Base-by-base conservation (phyloP, 2,113 vertebrate species). In the Chloropsis cyanopogon region DNA sequence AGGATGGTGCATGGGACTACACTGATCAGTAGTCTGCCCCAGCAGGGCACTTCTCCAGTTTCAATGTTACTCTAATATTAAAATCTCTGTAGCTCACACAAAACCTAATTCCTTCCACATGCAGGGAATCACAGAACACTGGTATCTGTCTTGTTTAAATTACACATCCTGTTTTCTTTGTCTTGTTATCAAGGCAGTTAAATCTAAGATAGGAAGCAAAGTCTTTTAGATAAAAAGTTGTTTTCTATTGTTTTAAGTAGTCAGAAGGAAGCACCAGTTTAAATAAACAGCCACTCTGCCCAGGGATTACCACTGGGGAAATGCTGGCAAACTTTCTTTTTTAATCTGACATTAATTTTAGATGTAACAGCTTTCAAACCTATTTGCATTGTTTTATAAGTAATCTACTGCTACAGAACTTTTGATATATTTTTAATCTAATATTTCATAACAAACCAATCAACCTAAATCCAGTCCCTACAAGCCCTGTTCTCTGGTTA, bases 241-340 rank as follows among this genome's bases (percentile, higher is more conserved):
- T 79, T 88, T 93, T 47, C 95, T 92, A 95, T 94, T 96, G 93
- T 93, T 93, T 86, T 70, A 83, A 83, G 42, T 13, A 90, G 53
- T 61, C 75, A 92, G 54, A 86, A 93, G 96, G 93, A 95, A 96
- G 71, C 50, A 23, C 14, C 54, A 37, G 42, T 81, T 94, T 86
- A 92, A 35, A 53, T 26, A 93, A 90, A 86, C n/a, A 88, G 85
- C 42, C 50, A 49, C 50, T 39, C 12, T 79, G 63, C 53, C 37
- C 68, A 49, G 26, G 86, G 47, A 88, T 53, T 66, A 91, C 60
- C 33, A 29, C 26, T 11, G 7, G n/a, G 22, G n/a, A 95, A 96
- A 77, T 18, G 18, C 33, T 33, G n/a, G 26, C n/a, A 73, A 80
- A 17, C 15, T 61, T 83, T 53, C 25, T 63, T 77, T 71, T 72